Base-by-base conservation (phyloP, 2,888 invertebrate species). In the Platycnemis pennipes region DNA sequence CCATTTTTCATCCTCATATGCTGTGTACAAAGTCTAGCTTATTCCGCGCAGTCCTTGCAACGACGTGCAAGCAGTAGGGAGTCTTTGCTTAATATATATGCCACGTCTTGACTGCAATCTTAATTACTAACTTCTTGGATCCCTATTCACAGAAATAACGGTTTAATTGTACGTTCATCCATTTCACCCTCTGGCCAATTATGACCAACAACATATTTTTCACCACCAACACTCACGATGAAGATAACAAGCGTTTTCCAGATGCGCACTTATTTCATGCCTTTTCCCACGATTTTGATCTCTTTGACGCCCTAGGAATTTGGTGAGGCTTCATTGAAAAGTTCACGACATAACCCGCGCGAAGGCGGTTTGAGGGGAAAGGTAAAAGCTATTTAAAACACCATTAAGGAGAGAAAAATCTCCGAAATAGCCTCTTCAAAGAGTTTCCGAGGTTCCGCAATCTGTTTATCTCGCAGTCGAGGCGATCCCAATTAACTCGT, bases 401-500 rank as follows among this genome's bases (percentile, higher is more conserved):
- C 26, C 37, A 37, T 77, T 37, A 69, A 77, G 77, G 77, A 2
- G 13, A 13, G 77, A 77, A 37, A 37, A 37, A 11, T 2, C 13
- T 63, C 37, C 37, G 37, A n/a, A 77, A 77, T 77, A 37, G 37
- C 77, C 77, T 77, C 77, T 77, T 77, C n/a, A 37, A 4, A 77
- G 37, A 77, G 31, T 77, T 37, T 77, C 37, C 13, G 31, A 77
- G 77, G 37, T 13, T 77, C 37, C 31, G 77, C 37, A 77, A 77
- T 77, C 77, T 37, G 37, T 77, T 37, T 77, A 77, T 77, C 77
- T 77, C 77, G 77, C 37, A 37, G 8, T 37, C 31, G 37, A 77
- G 13, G 77, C 77, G 77, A 77, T 77, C 31, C 37, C 77, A 77
- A 77, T 77, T 77, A 77, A 77, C 77, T 77, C 77, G 37, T 77